Conservation (phyloP, 2,888 invertebrate species). For the Oegoconia quadripuncta region DNA sequence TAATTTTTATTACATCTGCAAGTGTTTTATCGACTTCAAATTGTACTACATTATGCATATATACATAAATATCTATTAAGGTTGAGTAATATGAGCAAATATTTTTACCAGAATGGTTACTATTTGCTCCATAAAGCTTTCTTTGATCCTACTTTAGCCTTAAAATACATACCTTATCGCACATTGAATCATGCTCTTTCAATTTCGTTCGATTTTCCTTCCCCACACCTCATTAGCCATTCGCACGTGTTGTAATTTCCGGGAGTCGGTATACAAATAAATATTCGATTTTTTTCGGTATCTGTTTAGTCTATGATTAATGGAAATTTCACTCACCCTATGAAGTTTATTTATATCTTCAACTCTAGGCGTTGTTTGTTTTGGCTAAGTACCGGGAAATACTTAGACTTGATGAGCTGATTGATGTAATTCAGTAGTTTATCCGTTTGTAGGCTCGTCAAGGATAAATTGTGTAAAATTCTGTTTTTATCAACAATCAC, state of each 20-base stretch:
- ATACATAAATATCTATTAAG: too few relatives aligned
- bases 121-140: too few relatives aligned
- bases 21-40: too few relatives aligned
- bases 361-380: neutral
- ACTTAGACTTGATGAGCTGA: neutral
- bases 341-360: neutral
- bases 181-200: too few relatives aligned
- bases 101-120: too few relatives aligned
- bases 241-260: slow-evolving; percentile 1
- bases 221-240: too few relatives aligned
- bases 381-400: neutral
- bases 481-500: neutral
- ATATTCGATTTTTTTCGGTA: slow-evolving; percentile 2
- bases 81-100: too few relatives aligned
- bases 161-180: too few relatives aligned
- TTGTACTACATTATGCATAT: too few relatives aligned
- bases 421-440: neutral
- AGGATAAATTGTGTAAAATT: neutral
- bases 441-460: neutral
- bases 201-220: too few relatives aligned
- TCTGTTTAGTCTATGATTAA: slow-evolving; percentile 6
- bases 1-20: too few relatives aligned
- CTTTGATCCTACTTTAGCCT: too few relatives aligned
- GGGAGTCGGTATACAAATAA: slow-evolving; percentile 4
- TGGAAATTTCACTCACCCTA: neutral